These are phyloP conservation scores for Machimus atricapillus DNA, from an alignment of 2,888 invertebrate genomes.

Conservation along the genomic window DNA sequence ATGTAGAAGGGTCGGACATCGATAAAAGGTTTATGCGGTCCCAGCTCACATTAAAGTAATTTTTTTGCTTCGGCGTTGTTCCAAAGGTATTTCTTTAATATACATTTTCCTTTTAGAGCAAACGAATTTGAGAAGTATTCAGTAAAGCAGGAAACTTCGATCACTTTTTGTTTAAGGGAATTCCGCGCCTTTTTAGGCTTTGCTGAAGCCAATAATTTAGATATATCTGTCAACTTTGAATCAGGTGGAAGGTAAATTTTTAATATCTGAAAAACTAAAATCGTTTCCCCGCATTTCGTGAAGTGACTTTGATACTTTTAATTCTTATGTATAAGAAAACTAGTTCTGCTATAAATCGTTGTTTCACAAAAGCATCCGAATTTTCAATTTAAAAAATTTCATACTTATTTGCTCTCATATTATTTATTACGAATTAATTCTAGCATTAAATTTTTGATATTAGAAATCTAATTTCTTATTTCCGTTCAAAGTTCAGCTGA, in stretches of 20 bases:
- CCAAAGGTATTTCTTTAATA: background rate
- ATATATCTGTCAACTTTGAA: conserved; percentile 77
- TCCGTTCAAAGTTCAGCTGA: background rate
- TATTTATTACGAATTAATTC: background rate
- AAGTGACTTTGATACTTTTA: background rate
- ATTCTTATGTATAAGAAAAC: background rate
- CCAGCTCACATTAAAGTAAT: conserved; percentile 72
- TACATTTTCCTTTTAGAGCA: conserved; percentile 48
- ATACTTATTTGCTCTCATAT: background rate
- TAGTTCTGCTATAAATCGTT: too few species aligned
- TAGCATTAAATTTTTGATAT: background rate
- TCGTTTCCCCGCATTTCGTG: too few species aligned
- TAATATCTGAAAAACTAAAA: background rate
- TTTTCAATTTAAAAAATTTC: background rate
- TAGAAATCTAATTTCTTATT: background rate
- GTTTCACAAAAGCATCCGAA: too few species aligned
- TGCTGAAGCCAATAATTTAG: conserved; percentile 76
- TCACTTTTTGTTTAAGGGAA: conserved; percentile 88
- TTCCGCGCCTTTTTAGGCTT: conserved; percentile 80
- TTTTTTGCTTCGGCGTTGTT: background rate
- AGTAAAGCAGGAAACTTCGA: conserved; percentile 67
- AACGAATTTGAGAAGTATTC: conserved; percentile 56
- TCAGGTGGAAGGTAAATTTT: conserved; percentile 72
- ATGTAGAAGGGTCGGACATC: conserved; percentile 71
- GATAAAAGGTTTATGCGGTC: conserved; percentile 77